A percentile compares a stretch with the other conserved stretches of the same genome.
Evolutionary conservation across 2,797 vertebrate species (phyloP).

Genomic region (Sebastes kiyomatsui): DNA sequence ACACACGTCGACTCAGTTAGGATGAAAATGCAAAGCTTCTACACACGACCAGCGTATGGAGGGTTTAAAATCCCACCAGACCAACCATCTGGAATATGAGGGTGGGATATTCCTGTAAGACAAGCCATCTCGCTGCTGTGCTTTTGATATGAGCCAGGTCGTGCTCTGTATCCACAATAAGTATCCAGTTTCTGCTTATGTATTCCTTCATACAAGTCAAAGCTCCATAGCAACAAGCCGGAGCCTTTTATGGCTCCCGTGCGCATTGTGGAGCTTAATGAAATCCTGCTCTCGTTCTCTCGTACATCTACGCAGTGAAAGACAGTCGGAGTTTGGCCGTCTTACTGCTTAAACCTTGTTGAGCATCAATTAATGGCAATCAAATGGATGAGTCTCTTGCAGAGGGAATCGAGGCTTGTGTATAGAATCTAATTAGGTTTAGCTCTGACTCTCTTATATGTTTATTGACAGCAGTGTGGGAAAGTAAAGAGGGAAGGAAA

Average conservation of each 20-base stretch:
- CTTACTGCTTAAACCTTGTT: conserved; percentile 27
- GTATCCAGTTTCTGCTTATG: conserved; percentile 69
- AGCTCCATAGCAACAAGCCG: conserved; percentile 79
- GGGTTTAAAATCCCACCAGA: conserved; percentile 35
- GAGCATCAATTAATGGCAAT: conserved; percentile 48
- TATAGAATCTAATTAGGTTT: conserved; percentile 35
- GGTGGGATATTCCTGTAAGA: conserved; percentile 28
- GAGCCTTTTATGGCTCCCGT: conserved; percentile 65
- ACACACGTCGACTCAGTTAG: not conserved
- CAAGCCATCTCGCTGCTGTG: conserved; percentile 33
- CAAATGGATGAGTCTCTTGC: conserved; percentile 18
- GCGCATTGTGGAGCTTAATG: conserved; percentile 64
- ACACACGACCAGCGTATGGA: not conserved
- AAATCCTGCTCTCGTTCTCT: conserved; percentile 64
- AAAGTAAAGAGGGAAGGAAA: not conserved
- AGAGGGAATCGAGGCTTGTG: conserved; percentile 10
- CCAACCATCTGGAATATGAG: conserved; percentile 57
- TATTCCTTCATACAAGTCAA: conserved; percentile 61
- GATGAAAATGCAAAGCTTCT: conserved; percentile 15
- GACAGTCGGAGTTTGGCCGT: conserved; percentile 1
- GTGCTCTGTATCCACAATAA: conserved; percentile 67
- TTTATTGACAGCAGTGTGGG: not conserved
- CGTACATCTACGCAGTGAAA: conserved; percentile 22
- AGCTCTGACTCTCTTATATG: not conserved
- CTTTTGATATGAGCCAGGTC: conserved; percentile 41